Percentiles rank a stretch among this genome's conserved stretches.
phyloP scores from a whole-genome alignment of 2,797 vertebrate species.

The Parambassis ranga region DNA sequence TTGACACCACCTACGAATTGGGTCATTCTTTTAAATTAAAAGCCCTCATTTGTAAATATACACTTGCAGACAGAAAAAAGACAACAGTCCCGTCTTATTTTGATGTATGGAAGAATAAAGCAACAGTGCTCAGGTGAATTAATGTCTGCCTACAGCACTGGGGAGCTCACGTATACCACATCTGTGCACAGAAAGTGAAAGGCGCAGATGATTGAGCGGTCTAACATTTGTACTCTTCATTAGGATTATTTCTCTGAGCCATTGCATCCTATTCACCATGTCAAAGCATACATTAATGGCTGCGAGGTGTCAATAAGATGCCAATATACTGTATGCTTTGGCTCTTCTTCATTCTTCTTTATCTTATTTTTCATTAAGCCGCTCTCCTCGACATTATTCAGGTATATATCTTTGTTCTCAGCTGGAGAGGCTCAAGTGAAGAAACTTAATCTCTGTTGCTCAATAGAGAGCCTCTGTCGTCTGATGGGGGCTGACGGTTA shows the following conservation, averaged over 20 bases:
- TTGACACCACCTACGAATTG: constrained; percentile 81
- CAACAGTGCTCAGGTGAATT: constrained; percentile 70
- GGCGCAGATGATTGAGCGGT: constrained; percentile 60
- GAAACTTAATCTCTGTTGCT: constrained; percentile 64
- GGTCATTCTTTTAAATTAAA: constrained; percentile 87
- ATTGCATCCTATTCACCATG: constrained; percentile 43
- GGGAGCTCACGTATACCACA: constrained; percentile 23
- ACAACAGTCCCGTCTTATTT: constrained; percentile 75
- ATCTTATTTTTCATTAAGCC: constrained; percentile 65
- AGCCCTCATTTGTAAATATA: constrained; percentile 85
- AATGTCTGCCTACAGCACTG: constrained; percentile 50
- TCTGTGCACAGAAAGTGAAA: constrained; percentile 8
- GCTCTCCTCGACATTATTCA: constrained; percentile 45
- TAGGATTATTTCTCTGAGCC: constrained; percentile 66
- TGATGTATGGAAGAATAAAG: constrained; percentile 84
- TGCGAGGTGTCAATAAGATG: constrained; percentile 57
- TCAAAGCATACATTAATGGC: constrained; percentile 60
- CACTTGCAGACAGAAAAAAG: constrained; percentile 72
- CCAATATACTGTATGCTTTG: too few relatives aligned
- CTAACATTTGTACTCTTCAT: constrained; percentile 61
- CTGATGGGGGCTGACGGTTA: constrained; percentile 72
- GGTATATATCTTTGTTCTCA: constrained; percentile 67
- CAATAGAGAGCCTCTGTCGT: constrained; percentile 54
- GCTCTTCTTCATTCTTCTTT: constrained; percentile 46
- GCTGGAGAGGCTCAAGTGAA: constrained; percentile 61